Base-by-base conservation (phyloP, 2,113 vertebrate species). In the Axis porcinus region DNA sequence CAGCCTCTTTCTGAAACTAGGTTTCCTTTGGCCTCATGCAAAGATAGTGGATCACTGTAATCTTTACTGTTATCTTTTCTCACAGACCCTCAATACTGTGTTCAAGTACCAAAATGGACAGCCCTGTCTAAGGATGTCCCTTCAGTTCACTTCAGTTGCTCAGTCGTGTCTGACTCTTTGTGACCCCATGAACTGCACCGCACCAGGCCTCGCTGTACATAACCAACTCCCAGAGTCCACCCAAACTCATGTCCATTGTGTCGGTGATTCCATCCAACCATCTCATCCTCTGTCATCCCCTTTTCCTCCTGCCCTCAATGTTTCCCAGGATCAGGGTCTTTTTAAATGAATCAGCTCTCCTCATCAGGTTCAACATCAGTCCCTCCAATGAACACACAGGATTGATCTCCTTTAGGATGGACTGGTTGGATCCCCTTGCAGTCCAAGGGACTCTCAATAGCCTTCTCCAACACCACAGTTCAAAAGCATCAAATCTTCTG, bases 1-100 rank as follows among this genome's bases (percentile, higher is more conserved):
- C 67, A 91, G 57, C 4, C 62, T 43, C 94, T 70, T 97, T 54
- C 33, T 78, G 74, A 95, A 95, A 45, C 17, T 93, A 93, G n/a
- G 14, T 84, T 47, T 16, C 40, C 23, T 97, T 64, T 89, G 40
- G n/a, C 4, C 57, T 21, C 82, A 95, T 89, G 16, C 89, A 86
- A 36, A 97, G 67, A 89, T 47, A 84, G 16, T 57, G 27, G 21
- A 94, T 12, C 45, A 89, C 36, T 82, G 19, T 5, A 96, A 4
- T 86, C 28, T 93, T 95, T 57, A 79, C 11, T 45, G 25, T 55
- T 79, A 91, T 91, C 19, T 17, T 94, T 96, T 94, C 21, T 86
- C 54, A 70, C 1, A 86, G 28, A 2, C 25, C 25, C n/a, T 91
- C 33, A 86, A 3, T 95, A 36, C 81, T 89, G 2, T 57, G 12